phyloP scores from a whole-genome alignment of 2,888 invertebrate genomes.

The Zaprionus lineosus region DNA sequence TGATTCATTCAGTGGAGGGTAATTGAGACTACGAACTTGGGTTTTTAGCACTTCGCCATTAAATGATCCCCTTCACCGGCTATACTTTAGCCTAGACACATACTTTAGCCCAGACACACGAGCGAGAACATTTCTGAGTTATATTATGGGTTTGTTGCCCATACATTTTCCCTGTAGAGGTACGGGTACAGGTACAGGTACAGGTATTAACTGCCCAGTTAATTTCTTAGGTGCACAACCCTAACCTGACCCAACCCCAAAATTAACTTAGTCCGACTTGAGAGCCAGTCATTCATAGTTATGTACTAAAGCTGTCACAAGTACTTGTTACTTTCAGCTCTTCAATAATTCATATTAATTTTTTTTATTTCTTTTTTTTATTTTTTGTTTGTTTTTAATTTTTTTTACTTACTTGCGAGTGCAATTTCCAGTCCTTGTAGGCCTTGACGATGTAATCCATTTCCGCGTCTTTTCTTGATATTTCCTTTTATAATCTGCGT shows the following conservation, averaged over 20 bases:
- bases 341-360: neutral
- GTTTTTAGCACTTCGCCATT: constrained; percentile 2
- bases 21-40: neutral
- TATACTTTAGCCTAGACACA: too few species aligned
- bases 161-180: too few species aligned
- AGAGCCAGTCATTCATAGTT: too few species aligned
- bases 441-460: constrained; percentile 83
- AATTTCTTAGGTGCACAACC: constrained; percentile 12
- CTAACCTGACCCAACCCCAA: constrained; percentile 37
- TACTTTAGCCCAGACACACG: too few species aligned
- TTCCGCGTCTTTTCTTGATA: constrained; percentile 46
- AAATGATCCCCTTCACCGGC: too few species aligned
- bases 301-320: too few species aligned
- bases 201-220: neutral
- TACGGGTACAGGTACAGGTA: too few species aligned
- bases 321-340: neutral
- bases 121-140: neutral
- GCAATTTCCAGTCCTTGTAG: constrained; percentile 83
- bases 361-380: too few species aligned
- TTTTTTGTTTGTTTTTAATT: neutral
- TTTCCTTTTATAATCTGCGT: constrained; percentile 43
- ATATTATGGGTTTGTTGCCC: neutral
- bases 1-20: constrained; percentile 7
- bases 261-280: too few species aligned
- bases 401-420: constrained; percentile 80